Evolutionary conservation across 1,140 invertebrate genomes (phyloP).

Genomic region (Drosophila bocki): DNA sequence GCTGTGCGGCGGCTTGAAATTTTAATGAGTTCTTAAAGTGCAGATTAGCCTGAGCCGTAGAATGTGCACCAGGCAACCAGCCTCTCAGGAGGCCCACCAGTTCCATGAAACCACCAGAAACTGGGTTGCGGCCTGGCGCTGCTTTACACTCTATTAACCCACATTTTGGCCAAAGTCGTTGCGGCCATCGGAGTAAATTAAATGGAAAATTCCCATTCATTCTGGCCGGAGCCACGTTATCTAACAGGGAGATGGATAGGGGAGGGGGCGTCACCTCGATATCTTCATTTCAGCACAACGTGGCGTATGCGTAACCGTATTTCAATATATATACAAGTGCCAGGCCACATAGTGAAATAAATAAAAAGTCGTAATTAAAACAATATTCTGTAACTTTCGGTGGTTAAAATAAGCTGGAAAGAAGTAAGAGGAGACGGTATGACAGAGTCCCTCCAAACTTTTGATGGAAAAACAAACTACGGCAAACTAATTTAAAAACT

Average conservation of each 20-base stretch:
- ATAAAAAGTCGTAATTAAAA: constrained; percentile 50
- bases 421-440: not conserved
- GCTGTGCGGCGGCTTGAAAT: constrained; percentile 55
- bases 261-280: constrained; percentile 6
- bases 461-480: constrained; percentile 30
- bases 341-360: constrained; percentile 10
- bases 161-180: constrained; percentile 69
- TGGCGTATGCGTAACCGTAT: constrained; percentile 18
- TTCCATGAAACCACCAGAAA: constrained; percentile 41
- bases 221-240: constrained; percentile 19
- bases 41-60: constrained; percentile 55
- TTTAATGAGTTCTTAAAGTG: constrained; percentile 72
- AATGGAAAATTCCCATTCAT: constrained; percentile 76
- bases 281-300: constrained; percentile 40
- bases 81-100: constrained; percentile 2
- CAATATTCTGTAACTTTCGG: constrained; percentile 9
- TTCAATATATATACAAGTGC: constrained; percentile 13
- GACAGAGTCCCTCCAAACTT: constrained; percentile 32
- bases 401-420: not conserved
- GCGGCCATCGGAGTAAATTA: constrained; percentile 73
- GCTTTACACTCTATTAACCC: constrained; percentile 84
- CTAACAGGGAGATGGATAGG: not conserved
- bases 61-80: constrained; percentile 10
- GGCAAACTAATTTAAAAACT: constrained; percentile 68
- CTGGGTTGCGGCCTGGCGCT: constrained; percentile 70